Evolutionary conservation across 2,888 invertebrate species (phyloP), one percentile per base, ranked within the genome.

Genomic region (Gandaritis pyraliata): DNA sequence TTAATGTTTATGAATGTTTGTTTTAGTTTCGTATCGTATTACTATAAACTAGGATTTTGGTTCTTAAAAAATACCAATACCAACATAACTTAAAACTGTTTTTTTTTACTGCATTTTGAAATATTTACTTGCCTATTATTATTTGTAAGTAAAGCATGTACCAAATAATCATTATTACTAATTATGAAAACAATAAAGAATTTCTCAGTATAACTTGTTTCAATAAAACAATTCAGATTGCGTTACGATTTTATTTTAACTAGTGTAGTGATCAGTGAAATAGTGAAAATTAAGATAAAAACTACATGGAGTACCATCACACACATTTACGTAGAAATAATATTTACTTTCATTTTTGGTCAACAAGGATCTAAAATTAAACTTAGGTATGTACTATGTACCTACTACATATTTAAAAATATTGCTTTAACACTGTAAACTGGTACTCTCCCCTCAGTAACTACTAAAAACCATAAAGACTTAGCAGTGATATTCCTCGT

Each of bases 181-280:
- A 7, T 33, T 33, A 33, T 11, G n/a, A 38, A 41, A 39, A 49
- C 43, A 47, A 33, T 18, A 23, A 41, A 39, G 4, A 53, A 41
- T 36, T 38, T 33, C 12, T 2, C 6, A 41, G 30, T 16, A 50
- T 13, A 16, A 36, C 4, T 33, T 45, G 38, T 59, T 43, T 60
- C 10, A 58, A 63, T 49, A 8, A 66, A 69, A 58, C 43, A 48
- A 38, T 49, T 39, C 10, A 10, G 8, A 36, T 66, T 66, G 41
- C 39, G 57, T 58, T 58, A 60, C 15, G 43, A 58, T 66, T 70
- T 70, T 69, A 65, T 68, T 70, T 60, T 54, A 68, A 70, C 70
- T 65, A 69, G 68, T 72, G 68, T 64, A 60, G 68, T 69, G 69
- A 65, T 69, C 56, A 56, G 72, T 68, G 72, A 65, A 46, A 48